Evolutionary conservation across 2,888 invertebrate species (phyloP), one percentile per base, ranked within the genome.

Genomic region (Sepiola atlantica): DNA sequence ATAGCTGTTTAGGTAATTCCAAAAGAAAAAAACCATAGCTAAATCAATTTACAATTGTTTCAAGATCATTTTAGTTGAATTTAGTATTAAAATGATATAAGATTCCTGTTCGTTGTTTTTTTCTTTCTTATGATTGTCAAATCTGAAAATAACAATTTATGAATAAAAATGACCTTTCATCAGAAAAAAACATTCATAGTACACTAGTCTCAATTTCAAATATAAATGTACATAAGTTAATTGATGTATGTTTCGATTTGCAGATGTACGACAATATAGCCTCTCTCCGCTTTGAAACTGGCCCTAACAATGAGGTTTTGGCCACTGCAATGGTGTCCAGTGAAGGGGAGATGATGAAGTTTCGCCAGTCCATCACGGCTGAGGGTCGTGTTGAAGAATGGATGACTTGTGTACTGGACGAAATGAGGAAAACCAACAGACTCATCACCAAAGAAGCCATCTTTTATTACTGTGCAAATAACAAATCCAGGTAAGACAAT

Each of bases 261-360:
- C 97, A 98, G 98, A 99, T 99, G 99, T 99, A 98, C 97, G 99
- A 99, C 97, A 99, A 99, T 96, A 98, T 99, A 57, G 98, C 98
- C 95, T 98, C 98, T 35, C 97, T 99, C 95, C 98, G 98, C 57
- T 98, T 99, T 95, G 98, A 98, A 54, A 98, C 98, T 91, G 98
- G 98, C 96, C 98, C 98, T 95, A 98, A 98, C 28, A 98, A 98
- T 94, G 98, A 98, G 91, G 98, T 98, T 0, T 98, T 98, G 24
- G 98, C 98, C 0, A 98, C 98, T 16, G 99, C 98, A 93, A 98
- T 99, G 98, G 98, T 99, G 95, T 99, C 99, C 0, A 98, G 98
- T 94, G 99, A 99, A 97, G 98, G 98, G 92, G 99, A 99, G 98
- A 97, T 98, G 94, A 98, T 99, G 98, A 98, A 98, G 94, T 99